Evolutionary conservation across 2,113 vertebrate species (phyloP).

Genomic region (Deroptyus accipitrinus): DNA sequence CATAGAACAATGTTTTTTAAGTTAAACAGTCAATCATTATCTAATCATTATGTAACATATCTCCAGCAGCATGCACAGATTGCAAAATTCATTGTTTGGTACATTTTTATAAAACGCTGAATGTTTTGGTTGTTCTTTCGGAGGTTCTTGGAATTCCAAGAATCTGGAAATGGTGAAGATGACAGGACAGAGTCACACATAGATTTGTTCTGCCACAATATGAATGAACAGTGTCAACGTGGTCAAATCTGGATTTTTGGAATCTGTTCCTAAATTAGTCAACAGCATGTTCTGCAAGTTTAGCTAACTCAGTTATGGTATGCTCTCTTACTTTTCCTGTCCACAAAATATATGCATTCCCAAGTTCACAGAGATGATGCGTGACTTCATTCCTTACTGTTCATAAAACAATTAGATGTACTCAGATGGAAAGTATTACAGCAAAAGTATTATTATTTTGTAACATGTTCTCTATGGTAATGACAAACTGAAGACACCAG

Average conservation of each 20-base stretch:
- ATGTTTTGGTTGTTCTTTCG: background rate
- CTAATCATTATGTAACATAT: background rate
- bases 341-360: background rate
- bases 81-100: background rate
- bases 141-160: background rate
- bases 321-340: background rate
- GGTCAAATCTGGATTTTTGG: background rate
- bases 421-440: background rate
- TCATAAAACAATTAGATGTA: background rate
- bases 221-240: rapidly evolving
- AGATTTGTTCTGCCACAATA: background rate
- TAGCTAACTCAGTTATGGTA: background rate
- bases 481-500: background rate
- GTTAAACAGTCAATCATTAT: background rate
- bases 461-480: background rate
- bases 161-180: background rate
- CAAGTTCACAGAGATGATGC: background rate
- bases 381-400: background rate
- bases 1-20: background rate
- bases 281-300: background rate
- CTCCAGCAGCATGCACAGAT: background rate
- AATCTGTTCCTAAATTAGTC: background rate
- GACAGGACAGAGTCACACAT: background rate
- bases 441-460: background rate
- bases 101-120: background rate